Percentiles rank a stretch among this genome's conserved stretches.
Conservation (phyloP, 2,797 vertebrate species). For the Pangasius sanitwongsei region DNA sequence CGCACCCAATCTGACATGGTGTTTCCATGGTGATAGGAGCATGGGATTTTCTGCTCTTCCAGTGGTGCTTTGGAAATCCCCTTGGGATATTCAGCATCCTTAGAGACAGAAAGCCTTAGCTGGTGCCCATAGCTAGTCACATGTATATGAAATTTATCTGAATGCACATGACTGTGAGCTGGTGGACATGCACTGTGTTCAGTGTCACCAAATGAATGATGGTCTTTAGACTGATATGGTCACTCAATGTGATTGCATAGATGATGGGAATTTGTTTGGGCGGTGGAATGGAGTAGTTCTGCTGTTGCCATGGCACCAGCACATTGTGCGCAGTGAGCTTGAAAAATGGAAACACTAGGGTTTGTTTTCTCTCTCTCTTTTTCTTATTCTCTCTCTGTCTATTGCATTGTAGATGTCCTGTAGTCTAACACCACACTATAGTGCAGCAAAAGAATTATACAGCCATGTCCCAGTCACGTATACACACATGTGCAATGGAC, state of each 20-base stretch:
- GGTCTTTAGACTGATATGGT: constrained; percentile 24
- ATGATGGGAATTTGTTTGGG: constrained; percentile 8
- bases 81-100: constrained; percentile 39
- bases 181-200: background rate
- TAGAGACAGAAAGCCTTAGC: constrained; percentile 19
- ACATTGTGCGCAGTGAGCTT: constrained; percentile 39
- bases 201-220: constrained; percentile 35
- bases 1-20: constrained; percentile 46
- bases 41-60: constrained; percentile 45
- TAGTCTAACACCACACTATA: background rate
- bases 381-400: background rate
- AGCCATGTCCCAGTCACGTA: background rate
- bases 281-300: constrained; percentile 10
- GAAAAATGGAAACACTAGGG: constrained; percentile 11
- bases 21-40: constrained; percentile 59
- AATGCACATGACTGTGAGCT: background rate
- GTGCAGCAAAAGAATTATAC: background rate
- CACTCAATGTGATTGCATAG: constrained; percentile 23
- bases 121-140: constrained; percentile 13
- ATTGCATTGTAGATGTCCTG: background rate
- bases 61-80: constrained; percentile 46
- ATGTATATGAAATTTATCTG: background rate
- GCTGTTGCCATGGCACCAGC: constrained; percentile 51
- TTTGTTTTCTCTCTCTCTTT: background rate
- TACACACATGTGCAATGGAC: background rate